Base-by-base conservation (phyloP, 2,113 vertebrate genomes). In the Toxotes jaculatrix region DNA sequence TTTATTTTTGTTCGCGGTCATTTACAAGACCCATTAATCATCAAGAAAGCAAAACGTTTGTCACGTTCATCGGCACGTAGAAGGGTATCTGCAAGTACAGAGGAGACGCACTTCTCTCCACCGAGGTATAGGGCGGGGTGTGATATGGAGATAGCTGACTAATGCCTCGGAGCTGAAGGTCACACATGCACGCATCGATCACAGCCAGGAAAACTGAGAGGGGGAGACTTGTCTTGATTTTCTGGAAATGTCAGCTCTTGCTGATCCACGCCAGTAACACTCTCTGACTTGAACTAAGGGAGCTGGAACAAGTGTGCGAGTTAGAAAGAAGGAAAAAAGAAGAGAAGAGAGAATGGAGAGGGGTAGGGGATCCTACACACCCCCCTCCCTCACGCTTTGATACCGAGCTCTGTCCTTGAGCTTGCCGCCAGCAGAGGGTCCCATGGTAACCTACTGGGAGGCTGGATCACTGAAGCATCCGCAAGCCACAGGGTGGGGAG, bases 331-430 rank as follows among this genome's bases (percentile, higher is more conserved):
- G 40, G 40, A 51, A 23, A 36, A 31, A 8, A 40, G 27, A 62
- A 9, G 14, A 85, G 17, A 73, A 59, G 19, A 71, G 57, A 47
- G 23, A n/a, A 27, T 7, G 36, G n/a, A 63, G 60, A 47, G 56
- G 55, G 42, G 49, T 31, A 11, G 17, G 13, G 56, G 59, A 51
- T 63, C 21, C 23, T 13, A 17, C 32, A 31, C 53, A 9, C 13
- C 27, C 27, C 27, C 27, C 45, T 67, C 47, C 1, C 43, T 32
- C 14, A 14, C 4, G 53, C 77, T 91, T 71, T 87, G 82, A 83
- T 75, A 56, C 40, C 2, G 13, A 60, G 60, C n/a, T 83, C 23
- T 61, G 86, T 79, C 84, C 82, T 87, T 71, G 74, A 88, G 82
- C 70, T 60, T 38, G 73, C 73, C 7, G 53, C 79, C 73, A 82